A percentile compares a stretch with the other conserved stretches of the same genome.
Evolutionary conservation across 2,113 vertebrate species (phyloP).

Genomic region (Rhodinocichla rosea): DNA sequence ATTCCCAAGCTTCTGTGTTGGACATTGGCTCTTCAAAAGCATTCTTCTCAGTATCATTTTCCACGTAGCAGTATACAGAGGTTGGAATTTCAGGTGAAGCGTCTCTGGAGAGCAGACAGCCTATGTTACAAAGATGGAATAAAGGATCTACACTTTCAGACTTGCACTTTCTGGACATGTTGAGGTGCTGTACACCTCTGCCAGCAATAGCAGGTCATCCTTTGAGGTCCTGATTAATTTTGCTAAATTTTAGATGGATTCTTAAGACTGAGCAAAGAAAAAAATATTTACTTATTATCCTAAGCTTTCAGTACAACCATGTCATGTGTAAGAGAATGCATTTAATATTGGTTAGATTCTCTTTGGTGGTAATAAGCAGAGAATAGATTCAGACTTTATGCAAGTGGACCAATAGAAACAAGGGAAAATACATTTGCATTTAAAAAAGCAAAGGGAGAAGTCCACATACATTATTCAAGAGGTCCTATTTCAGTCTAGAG

Average conservation of each 20-base stretch:
- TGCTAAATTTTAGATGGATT: background rate
- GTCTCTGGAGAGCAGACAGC: background rate
- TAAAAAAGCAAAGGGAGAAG: background rate
- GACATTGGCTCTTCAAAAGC: background rate
- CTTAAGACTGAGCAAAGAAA: background rate
- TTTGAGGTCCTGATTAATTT: background rate
- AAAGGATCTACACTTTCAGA: background rate
- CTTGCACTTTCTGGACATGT: rapidly evolving
- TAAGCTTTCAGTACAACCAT: background rate
- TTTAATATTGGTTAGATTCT: background rate
- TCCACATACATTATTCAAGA: background rate
- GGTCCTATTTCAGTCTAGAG: background rate
- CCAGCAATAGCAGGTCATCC: background rate
- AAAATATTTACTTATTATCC: background rate
- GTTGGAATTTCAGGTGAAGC: background rate
- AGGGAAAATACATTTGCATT: background rate
- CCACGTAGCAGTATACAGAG: background rate
- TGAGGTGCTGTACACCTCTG: background rate
- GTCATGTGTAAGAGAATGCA: rapidly evolving
- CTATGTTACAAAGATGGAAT: background rate
- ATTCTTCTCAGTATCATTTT: background rate
- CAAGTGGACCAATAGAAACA: background rate
- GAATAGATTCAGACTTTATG: background rate
- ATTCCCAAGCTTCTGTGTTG: background rate
- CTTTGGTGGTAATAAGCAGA: background rate